Evolutionary conservation across 2,113 vertebrate species (phyloP).

Genomic region (Bubalus kerabau): DNA sequence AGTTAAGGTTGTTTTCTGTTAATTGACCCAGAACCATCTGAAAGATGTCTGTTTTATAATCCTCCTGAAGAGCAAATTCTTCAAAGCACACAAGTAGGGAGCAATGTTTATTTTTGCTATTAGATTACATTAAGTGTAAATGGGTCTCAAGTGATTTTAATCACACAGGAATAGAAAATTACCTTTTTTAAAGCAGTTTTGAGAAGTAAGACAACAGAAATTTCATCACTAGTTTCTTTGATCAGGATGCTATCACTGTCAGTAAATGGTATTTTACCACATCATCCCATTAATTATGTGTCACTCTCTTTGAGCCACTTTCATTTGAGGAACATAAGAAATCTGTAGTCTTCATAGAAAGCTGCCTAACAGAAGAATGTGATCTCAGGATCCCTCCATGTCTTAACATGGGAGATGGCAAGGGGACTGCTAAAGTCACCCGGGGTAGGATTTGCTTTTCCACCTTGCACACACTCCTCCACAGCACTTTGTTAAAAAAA

Average conservation of each 20-base stretch:
- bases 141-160: slow-evolving; percentile 9
- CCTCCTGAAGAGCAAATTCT: background rate
- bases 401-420: background rate
- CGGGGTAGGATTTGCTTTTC: background rate
- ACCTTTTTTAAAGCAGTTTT: background rate
- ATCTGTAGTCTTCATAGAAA: background rate
- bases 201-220: background rate
- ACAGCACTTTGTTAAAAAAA: background rate
- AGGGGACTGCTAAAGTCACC: background rate
- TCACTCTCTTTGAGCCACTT: background rate
- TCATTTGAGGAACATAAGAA: background rate
- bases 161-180: slow-evolving; percentile 14
- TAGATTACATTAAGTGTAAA: background rate
- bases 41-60: slow-evolving; percentile 32
- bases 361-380: background rate
- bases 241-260: background rate
- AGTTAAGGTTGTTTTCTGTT: background rate
- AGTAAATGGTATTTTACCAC: background rate
- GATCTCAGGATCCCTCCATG: too few species aligned
- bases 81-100: background rate
- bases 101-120: slow-evolving; percentile 32
- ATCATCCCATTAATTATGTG: background rate
- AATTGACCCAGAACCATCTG: background rate
- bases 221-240: background rate
- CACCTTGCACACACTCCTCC: background rate